Evolutionary conservation across 2,888 invertebrate genomes (phyloP), one percentile per base, ranked within the genome.

Genomic region (Cyclophora punctaria): DNA sequence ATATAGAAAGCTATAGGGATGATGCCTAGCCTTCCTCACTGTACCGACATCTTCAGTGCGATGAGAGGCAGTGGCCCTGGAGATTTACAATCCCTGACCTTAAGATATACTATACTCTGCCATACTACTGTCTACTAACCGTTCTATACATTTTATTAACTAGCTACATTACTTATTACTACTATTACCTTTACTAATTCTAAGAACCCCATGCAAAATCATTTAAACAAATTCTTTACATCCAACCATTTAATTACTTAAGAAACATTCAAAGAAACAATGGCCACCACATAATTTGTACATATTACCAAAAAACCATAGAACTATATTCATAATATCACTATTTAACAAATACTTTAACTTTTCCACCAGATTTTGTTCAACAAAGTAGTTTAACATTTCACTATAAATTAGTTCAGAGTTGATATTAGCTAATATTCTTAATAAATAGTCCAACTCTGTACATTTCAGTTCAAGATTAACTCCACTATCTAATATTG

Each of bases 281-380:
- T 69, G 60, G 49, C 67, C 55, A 48, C 60, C 53, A 55, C 66
- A 65, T 55, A 45, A 66, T 41, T 71, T 78, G 44, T 61, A 75
- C 50, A 83, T 64, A 51, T 84, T 84, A 3, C 84, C 84, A 43
- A 86, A 58, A 7, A 85, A 67, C 84, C 85, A 86, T 7, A 74
- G 52, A 20, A 79, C 49, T 3, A 75, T 68, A 3, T 72, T 62
- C 6, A 57, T 68, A 0, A 62, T 45, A 40, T 53, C 48, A 7
- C 59, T 61, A 41, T 56, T 55, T 3, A 77, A 48, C 35, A 80
- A 55, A 4, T 46, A 52, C 46, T 61, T 71, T n/a, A 78, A 53
- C 35, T 35, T 34, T 33, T 48, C 54, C 35, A 56, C 44, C 7
- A 67, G 48, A 55, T 73, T 64, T 48, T 71, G 66, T 5, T 34